A percentile compares a stretch with the other conserved stretches of the same genome.
These are phyloP conservation scores for Anhinga anhinga DNA, from an alignment of 2,113 vertebrate species.

Conservation along the genomic window DNA sequence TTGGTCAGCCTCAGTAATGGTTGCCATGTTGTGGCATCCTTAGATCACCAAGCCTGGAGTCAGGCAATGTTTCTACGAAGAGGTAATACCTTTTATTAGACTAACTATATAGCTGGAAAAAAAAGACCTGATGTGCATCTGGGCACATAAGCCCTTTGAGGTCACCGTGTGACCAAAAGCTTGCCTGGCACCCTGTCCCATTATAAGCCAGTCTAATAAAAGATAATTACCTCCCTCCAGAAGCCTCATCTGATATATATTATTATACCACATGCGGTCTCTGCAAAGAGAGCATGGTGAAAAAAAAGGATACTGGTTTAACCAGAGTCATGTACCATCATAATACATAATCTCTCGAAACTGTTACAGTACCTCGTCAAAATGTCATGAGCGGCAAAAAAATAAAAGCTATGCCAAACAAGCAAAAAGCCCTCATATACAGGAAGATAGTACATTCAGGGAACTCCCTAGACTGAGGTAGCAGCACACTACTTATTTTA, in stretches of 20 bases:
- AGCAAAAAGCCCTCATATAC: neutral
- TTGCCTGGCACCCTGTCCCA: neutral
- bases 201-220: conserved; percentile 15
- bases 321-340: neutral
- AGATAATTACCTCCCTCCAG: neutral
- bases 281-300: neutral
- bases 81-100: conserved; percentile 38
- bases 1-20: neutral
- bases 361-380: neutral
- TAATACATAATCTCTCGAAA: neutral
- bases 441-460: neutral
- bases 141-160: neutral
- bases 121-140: neutral
- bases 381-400: neutral
- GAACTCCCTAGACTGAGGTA: neutral
- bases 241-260: neutral
- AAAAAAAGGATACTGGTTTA: neutral
- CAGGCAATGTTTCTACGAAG: neutral
- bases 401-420: neutral
- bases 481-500: neutral
- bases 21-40: neutral
- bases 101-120: neutral
- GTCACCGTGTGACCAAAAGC: neutral
- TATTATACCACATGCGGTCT: neutral
- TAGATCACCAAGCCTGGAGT: neutral